A percentile compares a stretch with the other conserved stretches of the same genome.
Conservation (phyloP, 2,113 vertebrate genomes). For the Pagrus major region DNA sequence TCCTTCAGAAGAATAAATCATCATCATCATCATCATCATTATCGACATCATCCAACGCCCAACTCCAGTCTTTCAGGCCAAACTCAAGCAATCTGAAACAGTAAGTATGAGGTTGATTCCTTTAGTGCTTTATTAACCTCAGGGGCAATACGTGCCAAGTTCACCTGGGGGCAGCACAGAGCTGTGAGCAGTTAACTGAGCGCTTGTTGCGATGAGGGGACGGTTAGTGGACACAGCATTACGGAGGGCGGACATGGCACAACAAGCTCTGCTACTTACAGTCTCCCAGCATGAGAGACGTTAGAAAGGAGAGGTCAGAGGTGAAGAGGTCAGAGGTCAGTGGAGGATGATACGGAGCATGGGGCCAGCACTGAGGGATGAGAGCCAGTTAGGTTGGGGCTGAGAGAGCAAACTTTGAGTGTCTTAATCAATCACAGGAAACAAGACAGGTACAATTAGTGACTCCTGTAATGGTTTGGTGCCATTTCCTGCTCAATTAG, state of each 20-base stretch:
- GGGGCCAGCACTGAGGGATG: constrained; percentile 83
- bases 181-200: constrained; percentile 4
- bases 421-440: constrained; percentile 11
- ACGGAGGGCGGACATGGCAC: constrained; percentile 39
- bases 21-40: constrained; percentile 93
- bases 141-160: background rate
- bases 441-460: constrained; percentile 47
- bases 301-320: constrained; percentile 76
- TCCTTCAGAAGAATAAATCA: constrained; percentile 97
- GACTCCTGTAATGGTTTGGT: background rate
- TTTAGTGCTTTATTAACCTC: constrained; percentile 7
- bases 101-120: constrained; percentile 72
- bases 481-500: constrained; percentile 23
- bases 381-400: constrained; percentile 69
- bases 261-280: constrained; percentile 84
- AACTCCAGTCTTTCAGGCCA: constrained; percentile 97
- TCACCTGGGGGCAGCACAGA: constrained; percentile 46
- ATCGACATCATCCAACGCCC: constrained; percentile 90
- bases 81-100: constrained; percentile 97
- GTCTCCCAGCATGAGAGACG: constrained; percentile 79
- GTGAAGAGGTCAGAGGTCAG: constrained; percentile 79
- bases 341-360: constrained; percentile 86
- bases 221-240: constrained; percentile 37
- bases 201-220: background rate
- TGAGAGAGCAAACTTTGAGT: constrained; percentile 19